Percentiles rank a stretch among this genome's conserved stretches.
These are phyloP conservation scores for Galerucella nymphaeae DNA, from an alignment of 2,888 invertebrate genomes.

Conservation along the genomic window DNA sequence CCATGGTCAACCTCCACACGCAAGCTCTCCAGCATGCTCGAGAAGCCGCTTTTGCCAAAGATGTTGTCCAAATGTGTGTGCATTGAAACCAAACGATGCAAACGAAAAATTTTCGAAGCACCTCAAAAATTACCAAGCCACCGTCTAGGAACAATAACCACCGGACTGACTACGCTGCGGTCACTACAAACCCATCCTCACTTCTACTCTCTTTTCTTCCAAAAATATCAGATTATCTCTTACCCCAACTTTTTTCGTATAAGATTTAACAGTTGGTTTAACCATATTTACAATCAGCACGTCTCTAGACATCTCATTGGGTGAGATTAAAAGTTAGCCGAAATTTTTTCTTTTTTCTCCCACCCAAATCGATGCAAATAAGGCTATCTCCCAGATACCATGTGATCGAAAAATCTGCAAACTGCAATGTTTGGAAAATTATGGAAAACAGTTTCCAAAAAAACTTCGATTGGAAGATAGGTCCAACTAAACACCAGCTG, in stretches of 20 bases:
- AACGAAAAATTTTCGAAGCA: constrained; percentile 29
- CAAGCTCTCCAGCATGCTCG: constrained; percentile 45
- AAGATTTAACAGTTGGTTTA: neutral
- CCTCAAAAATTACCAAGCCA: constrained; percentile 22
- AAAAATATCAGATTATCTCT: constrained; percentile 1
- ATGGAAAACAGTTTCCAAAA: too few species aligned
- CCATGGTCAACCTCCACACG: constrained; percentile 59
- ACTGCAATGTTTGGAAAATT: too few species aligned
- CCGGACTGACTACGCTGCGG: neutral
- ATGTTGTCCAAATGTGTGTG: constrained; percentile 65
- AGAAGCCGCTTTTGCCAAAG: constrained; percentile 53
- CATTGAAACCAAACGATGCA: constrained; percentile 64
- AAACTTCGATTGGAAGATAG: too few species aligned
- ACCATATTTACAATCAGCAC: constrained; percentile 1
- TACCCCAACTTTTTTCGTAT: too few species aligned
- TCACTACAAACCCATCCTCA: neutral
- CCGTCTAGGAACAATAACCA: constrained; percentile 14
- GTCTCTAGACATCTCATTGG: too few species aligned
- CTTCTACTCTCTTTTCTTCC: neutral
- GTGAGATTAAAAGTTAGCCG: too few species aligned
- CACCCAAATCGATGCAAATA: too few species aligned
- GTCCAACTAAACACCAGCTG: too few species aligned
- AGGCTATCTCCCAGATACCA: too few species aligned
- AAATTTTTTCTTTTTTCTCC: too few species aligned
- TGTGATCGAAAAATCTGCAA: too few species aligned